phyloP scores from a whole-genome alignment of 2,888 invertebrate genomes.

The Drosophila kokeensis region DNA sequence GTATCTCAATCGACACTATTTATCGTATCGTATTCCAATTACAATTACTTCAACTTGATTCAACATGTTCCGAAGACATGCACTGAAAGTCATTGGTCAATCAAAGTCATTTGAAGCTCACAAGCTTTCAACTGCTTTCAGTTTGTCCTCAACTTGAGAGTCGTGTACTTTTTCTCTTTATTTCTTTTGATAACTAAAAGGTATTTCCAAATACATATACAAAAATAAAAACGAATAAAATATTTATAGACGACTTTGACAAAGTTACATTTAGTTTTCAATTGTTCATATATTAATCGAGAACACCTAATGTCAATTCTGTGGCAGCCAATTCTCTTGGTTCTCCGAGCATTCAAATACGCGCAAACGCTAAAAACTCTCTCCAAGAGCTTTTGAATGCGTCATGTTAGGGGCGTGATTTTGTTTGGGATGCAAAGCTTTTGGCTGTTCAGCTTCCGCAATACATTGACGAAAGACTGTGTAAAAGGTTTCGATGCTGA shows the following conservation, averaged over 20 bases:
- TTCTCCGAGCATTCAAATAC: slow-evolving; percentile 7
- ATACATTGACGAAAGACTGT: slow-evolving; percentile 8
- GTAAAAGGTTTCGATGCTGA: slow-evolving; percentile 4
- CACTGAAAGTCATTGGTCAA: not conserved
- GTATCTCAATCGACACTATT: slow-evolving; percentile 53
- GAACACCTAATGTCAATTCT: not conserved
- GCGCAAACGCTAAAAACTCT: slow-evolving; percentile 21
- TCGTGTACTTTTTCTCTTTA: not conserved
- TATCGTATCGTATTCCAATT: not conserved
- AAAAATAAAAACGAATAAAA: not conserved
- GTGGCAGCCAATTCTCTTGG: slow-evolving; percentile 3
- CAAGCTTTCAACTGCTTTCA: slow-evolving; percentile 3
- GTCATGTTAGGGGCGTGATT: slow-evolving; percentile 18
- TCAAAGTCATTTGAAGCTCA: not conserved
- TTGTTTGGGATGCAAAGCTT: slow-evolving; percentile 35
- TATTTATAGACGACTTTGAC: not conserved
- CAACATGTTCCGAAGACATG: not conserved
- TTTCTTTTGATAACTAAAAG: not conserved
- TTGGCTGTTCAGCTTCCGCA: slow-evolving; percentile 27
- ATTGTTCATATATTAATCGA: slow-evolving; percentile 34
- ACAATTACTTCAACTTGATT: not conserved
- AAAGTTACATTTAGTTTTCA: slow-evolving; percentile 8
- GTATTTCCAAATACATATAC: not conserved
- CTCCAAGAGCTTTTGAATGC: slow-evolving; percentile 35
- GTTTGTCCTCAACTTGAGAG: not conserved